These are phyloP conservation scores for Crotalus horridus DNA, from an alignment of 2,113 vertebrate species.

Conservation along the genomic window DNA sequence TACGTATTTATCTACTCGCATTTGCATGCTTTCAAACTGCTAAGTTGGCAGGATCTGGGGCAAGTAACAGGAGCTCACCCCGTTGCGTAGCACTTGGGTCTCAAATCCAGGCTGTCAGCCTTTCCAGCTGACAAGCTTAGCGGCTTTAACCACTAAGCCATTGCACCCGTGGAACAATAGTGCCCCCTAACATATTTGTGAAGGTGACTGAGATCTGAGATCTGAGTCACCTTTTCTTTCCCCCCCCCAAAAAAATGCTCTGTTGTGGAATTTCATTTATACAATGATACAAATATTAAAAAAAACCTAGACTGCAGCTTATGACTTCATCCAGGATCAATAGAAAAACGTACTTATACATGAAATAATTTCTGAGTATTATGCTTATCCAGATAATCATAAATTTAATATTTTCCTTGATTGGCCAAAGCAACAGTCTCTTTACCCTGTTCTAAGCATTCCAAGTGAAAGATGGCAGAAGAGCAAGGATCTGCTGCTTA, in stretches of 20 bases:
- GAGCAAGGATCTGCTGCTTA: neutral
- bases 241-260: neutral
- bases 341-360: neutral
- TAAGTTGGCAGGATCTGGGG: neutral
- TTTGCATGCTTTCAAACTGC: neutral
- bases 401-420: neutral
- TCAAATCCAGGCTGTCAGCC: neutral
- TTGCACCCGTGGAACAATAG: neutral
- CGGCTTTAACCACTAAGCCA: neutral
- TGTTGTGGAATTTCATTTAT: neutral
- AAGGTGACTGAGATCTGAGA: neutral
- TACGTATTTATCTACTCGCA: neutral
- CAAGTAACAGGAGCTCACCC: neutral
- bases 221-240: neutral
- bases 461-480: neutral
- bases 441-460: neutral
- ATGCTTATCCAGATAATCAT: neutral
- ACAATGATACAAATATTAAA: neutral
- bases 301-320: neutral
- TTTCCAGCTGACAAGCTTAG: neutral
- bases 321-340: neutral
- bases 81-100: neutral
- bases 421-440: neutral
- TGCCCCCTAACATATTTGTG: neutral
- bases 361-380: neutral